A percentile compares a stretch with the other conserved stretches of the same genome.
Conservation (phyloP, 2,888 invertebrate genomes). For the Archips xylosteana region DNA sequence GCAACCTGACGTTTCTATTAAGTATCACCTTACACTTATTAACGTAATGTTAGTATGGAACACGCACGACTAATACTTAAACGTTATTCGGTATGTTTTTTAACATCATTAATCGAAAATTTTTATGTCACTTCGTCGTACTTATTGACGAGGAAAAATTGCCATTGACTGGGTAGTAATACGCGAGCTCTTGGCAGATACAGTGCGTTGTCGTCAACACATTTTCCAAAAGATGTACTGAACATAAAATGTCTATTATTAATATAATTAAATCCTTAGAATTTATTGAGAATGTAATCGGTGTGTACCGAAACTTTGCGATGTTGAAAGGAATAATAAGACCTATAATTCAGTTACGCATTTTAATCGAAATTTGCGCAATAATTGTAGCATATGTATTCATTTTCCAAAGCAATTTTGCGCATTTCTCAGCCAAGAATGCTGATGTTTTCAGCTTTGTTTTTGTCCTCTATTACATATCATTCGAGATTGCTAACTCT, state of each 20-base stretch:
- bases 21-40: too few species aligned
- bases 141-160: too few species aligned
- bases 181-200: too few species aligned
- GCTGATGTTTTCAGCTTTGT: neutral
- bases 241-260: neutral
- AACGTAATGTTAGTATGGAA: too few species aligned
- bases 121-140: too few species aligned
- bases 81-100: too few species aligned
- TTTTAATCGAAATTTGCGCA: neutral
- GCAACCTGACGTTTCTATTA: too few species aligned
- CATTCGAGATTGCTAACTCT: neutral
- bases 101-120: too few species aligned
- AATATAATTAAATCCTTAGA: neutral
- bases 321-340: neutral
- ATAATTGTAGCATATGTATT: neutral
- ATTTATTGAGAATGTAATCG: neutral
- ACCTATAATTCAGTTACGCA: neutral
- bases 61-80: too few species aligned
- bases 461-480: neutral
- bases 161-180: too few species aligned
- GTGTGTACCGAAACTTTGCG: slow-evolving; percentile 1
- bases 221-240: neutral
- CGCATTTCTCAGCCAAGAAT: neutral
- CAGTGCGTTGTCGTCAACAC: neutral
- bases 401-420: neutral